phyloP scores from a whole-genome alignment of 2,888 invertebrate genomes.

The Lamellibrachia satsuma region DNA sequence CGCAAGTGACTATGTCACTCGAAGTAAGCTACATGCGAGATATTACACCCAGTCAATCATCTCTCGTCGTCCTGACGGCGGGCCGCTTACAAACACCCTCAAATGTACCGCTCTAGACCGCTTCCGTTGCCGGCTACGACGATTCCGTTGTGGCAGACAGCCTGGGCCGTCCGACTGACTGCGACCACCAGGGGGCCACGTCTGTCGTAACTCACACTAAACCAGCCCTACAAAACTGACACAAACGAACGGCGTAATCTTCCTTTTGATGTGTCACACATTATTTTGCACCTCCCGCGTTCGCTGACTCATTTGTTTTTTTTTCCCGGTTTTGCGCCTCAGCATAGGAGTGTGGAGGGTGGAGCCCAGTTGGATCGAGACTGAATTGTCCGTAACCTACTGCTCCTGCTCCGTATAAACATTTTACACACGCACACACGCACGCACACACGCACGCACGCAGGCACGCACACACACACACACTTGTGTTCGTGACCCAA shows the following conservation, averaged over 20 bases:
- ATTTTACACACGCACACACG: too few species aligned
- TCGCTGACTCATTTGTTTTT: not conserved
- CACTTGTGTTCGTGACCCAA: too few species aligned
- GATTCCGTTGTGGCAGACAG: not conserved
- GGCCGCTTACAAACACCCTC: not conserved
- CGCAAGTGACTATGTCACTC: not conserved
- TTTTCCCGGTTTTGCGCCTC: not conserved
- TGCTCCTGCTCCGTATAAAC: too few species aligned
- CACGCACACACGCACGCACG: too few species aligned
- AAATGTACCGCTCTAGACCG: not conserved
- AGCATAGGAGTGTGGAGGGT: not conserved
- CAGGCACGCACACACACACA: too few species aligned
- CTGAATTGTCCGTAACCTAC: too few species aligned
- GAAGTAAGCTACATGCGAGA: not conserved
- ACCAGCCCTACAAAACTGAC: not conserved
- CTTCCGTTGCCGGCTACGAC: not conserved
- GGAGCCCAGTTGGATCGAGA: too few species aligned
- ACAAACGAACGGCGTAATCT: not conserved
- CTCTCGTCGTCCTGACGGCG: not conserved
- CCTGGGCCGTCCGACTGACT: not conserved
- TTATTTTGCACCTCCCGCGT: not conserved
- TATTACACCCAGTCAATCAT: not conserved
- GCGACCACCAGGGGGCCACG: not conserved
- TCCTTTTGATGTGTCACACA: not conserved
- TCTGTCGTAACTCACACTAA: conserved; percentile 1